Base-by-base conservation (phyloP, 1,140 invertebrate genomes). In the Drosophila teissieri region DNA sequence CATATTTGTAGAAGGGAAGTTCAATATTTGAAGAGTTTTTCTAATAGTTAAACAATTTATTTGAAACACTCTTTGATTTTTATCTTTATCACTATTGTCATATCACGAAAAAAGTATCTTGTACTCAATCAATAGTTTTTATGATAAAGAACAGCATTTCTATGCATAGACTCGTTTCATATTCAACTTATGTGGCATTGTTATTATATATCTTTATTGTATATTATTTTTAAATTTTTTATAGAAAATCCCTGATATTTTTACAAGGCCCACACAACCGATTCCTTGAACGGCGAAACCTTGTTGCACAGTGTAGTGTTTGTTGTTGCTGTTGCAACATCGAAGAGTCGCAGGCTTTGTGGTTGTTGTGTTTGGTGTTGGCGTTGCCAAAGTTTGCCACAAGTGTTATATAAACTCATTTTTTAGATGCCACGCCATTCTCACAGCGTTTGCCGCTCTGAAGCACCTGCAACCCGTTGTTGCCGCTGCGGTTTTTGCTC, bases 341-440 rank as follows among this genome's bases (percentile, higher is more conserved):
- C 62, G 31, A 51, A 46, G 54, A 57, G 67, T 53, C 52, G 22
- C 44, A 69, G 72, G 40, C 27, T 63, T 55, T 79, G 76, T 62
- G 42, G 74, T 55, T 60, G 52, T 70, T 77, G 73, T 51, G 42
- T 56, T 36, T 34, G 60, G 39, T 61, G 68, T 68, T 69, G 63
- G 67, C 49, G 56, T 70, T 55, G 64, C 76, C 73, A 62, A 81
- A 73, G 52, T 42, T 76, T 75, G 73, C 62, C 74, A 54, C 67
- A 69, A 89, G 80, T 88, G 76, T 88, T 88, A 89, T 80, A 88
- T 88, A 88, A 88, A 84, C 72, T 73, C 62, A 54, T 80, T 80
- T 86, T 84, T 88, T 73, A 84, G 83, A 88, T 88, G 84, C 84
- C 83, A 89, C 84, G 68, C 80, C 72, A 89, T 89, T 88, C 84